Base-by-base conservation (phyloP, 2,797 vertebrate species). In the Anguilla obscura region DNA sequence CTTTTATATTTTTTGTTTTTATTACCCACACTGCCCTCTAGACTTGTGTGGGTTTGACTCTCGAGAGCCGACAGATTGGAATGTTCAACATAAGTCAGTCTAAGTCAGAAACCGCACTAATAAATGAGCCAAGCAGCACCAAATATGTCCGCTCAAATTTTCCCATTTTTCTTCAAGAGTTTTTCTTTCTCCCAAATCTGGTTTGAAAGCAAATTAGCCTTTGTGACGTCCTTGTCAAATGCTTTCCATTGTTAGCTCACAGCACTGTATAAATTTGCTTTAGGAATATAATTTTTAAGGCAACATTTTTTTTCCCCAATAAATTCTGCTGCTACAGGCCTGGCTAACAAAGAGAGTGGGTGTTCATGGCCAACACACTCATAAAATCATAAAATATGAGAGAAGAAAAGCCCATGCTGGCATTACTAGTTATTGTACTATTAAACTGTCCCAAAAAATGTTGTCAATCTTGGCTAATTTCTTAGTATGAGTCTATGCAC, bases 181-280 rank as follows among this genome's bases (percentile, higher is more conserved):
- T 50, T 24, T 45, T 3, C 40, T 6, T 2, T 2, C 21, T 82
- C 45, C 30, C 12, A 12, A 14, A 50, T 21, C 30, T 40, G n/a
- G 7, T 14, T 83, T 50, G 2, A 52, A 52, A n/a, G 16, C 24
- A 83, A 52, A 83, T n/a, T 27, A 27, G 45, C 8, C 48, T 83
- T 9, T 21, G 18, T 30, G 50, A 33, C 58, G 83, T 84, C 27
- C 52, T 84, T 30, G 83, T 56, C 83, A 84, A 84, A 84, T 30
- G 9, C 18, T 52, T 5, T 56, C 83, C 36, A 45, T 84, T 58
- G n/a, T 83, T 40, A 79, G 33, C 74, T 40, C 12, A 40, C 27
- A 33, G 14, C 33, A 18, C 74, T 79, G 30, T 14, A 10, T 71
- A 27, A 30, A 33, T 33, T 74, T 79, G 33, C 33, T 79, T 79